Evolutionary conservation across 1,140 invertebrate species (phyloP).

Genomic region (Temnothorax curvispinosus): DNA sequence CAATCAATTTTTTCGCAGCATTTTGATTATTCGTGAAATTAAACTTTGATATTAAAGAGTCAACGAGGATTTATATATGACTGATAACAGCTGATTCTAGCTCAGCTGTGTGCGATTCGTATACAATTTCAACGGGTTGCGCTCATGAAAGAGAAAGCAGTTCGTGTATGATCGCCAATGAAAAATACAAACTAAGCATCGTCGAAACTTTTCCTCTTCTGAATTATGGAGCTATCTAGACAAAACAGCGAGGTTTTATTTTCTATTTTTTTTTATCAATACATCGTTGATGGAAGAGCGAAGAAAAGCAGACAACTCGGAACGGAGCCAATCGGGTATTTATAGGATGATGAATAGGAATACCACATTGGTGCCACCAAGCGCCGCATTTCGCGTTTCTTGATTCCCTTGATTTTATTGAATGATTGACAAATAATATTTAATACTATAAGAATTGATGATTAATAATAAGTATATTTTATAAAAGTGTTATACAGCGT

Average conservation of each 20-base stretch:
- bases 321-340: slow-evolving; percentile 68
- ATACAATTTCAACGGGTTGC: not conserved
- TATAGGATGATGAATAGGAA: slow-evolving; percentile 63
- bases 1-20: not conserved
- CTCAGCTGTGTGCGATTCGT: slow-evolving; percentile 40
- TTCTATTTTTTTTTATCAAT: slow-evolving; percentile 33
- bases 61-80: not conserved
- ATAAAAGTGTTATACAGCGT: not conserved
- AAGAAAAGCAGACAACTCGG: slow-evolving; percentile 54
- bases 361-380: not conserved
- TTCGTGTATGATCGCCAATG: not conserved
- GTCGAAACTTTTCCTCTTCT: slow-evolving; percentile 60
- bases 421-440: slow-evolving; percentile 17
- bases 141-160: slow-evolving; percentile 68
- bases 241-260: slow-evolving; percentile 62
- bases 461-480: not conserved
- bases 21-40: slow-evolving; percentile 3
- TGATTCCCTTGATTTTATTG: not conserved
- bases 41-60: not conserved
- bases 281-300: slow-evolving; percentile 32
- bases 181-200: slow-evolving; percentile 18
- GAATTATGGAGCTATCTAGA: slow-evolving; percentile 58
- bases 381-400: slow-evolving; percentile 11
- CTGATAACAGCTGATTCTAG: slow-evolving; percentile 62
- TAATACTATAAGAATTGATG: not conserved